A percentile compares a stretch with the other conserved stretches of the same genome.
phyloP scores from a whole-genome alignment of 2,113 vertebrate species.

The Vicugna pacos region DNA sequence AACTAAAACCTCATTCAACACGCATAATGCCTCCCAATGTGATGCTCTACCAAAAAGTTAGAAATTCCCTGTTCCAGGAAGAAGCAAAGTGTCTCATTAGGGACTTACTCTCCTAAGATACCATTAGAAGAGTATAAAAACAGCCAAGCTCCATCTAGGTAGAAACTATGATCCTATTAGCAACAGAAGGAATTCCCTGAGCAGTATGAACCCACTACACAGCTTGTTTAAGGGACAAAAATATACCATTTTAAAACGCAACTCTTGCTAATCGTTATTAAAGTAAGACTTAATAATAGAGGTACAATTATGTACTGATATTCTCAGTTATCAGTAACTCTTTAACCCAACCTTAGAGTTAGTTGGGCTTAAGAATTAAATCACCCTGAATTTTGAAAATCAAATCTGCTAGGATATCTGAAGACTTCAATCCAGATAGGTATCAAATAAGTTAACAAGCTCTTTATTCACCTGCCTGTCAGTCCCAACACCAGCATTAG shows the following conservation, averaged over 20 bases:
- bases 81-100: background rate
- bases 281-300: conserved; percentile 34
- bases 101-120: background rate
- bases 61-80: background rate
- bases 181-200: background rate
- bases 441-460: background rate
- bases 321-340: background rate
- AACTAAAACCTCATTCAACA: background rate
- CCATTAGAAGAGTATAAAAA: conserved; percentile 6
- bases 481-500: background rate
- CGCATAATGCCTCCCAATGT: background rate
- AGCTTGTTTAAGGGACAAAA: conserved; percentile 1
- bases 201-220: background rate
- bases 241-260: background rate
- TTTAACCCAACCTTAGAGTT: conserved; percentile 14
- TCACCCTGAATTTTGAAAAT: conserved; percentile 28
- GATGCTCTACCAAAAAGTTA: background rate
- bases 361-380: conserved; percentile 28
- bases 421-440: background rate
- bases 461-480: background rate
- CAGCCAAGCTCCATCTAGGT: background rate
- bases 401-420: background rate
- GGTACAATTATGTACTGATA: background rate
- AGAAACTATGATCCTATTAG: background rate
- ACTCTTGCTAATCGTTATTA: conserved; percentile 4